phyloP scores from a whole-genome alignment of 2,113 vertebrate species.

The Oostethus manadensis region DNA sequence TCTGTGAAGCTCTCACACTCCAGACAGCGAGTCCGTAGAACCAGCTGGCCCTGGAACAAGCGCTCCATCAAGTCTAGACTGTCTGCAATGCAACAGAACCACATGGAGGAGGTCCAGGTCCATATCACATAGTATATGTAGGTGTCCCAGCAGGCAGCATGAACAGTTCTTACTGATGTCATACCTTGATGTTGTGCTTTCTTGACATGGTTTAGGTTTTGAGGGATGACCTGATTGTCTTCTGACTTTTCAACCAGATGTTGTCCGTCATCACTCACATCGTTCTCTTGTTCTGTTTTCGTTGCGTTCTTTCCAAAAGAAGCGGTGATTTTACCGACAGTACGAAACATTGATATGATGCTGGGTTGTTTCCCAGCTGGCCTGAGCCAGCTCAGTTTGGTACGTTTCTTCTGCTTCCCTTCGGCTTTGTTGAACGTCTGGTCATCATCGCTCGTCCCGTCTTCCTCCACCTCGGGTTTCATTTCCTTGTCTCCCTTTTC shows the following conservation, averaged over 20 bases:
- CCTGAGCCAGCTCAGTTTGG: constrained; percentile 83
- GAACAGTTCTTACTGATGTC: not conserved
- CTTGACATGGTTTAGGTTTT: constrained; percentile 2
- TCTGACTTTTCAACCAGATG: not conserved
- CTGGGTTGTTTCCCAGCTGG: constrained; percentile 86
- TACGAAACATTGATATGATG: constrained; percentile 94
- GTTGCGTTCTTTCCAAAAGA: constrained; percentile 64
- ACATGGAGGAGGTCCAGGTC: not conserved
- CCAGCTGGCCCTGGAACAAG: constrained; percentile 92
- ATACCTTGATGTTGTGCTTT: constrained; percentile 41
- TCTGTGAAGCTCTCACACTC: constrained; percentile 96
- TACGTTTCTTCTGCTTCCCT: constrained; percentile 79
- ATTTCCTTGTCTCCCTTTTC: constrained; percentile 15
- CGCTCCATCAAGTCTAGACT: constrained; percentile 86
- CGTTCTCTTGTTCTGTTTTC: constrained; percentile 57
- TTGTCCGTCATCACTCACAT: constrained; percentile 23
- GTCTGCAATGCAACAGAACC: constrained; percentile 44
- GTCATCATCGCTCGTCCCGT: constrained; percentile 14
- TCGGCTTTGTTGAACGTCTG: constrained; percentile 55
- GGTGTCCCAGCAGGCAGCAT: not conserved
- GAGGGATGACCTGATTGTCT: not conserved
- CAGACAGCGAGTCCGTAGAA: constrained; percentile 90
- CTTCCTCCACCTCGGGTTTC: constrained; percentile 8
- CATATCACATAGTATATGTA: too few species aligned
- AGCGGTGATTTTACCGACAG: constrained; percentile 80